These are phyloP conservation scores for Mesochorus sp. DNA, from an alignment of 2,888 invertebrate species.

Conservation along the genomic window DNA sequence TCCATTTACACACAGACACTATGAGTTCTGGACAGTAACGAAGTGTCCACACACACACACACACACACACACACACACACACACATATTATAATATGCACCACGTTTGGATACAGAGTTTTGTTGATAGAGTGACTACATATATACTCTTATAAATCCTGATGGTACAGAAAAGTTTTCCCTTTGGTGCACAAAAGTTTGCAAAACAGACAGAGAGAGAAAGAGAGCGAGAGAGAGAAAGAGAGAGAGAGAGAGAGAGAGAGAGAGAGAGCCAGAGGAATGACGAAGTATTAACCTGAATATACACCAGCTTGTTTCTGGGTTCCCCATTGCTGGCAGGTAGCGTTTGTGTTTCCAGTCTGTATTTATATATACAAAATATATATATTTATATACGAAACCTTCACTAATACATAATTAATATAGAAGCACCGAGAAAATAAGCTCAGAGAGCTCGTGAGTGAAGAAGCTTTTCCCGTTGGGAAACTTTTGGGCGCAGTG, in stretches of 20 bases:
- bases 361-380: too few species aligned
- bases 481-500: constrained; percentile 22
- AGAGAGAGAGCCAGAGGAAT: neutral
- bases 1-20: constrained; percentile 20
- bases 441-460: neutral
- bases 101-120: neutral
- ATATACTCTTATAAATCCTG: constrained; percentile 19
- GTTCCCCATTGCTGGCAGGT: neutral
- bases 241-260: neutral
- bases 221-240: neutral
- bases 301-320: constrained; percentile 8
- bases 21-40: constrained; percentile 6
- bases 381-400: neutral
- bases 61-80: constrained; percentile 1
- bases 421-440: constrained; percentile 7
- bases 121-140: neutral
- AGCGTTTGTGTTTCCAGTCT: constrained; percentile 1
- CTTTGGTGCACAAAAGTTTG: constrained; percentile 17
- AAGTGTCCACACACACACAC: neutral
- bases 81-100: neutral
- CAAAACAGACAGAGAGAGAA: neutral
- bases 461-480: constrained; percentile 12
- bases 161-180: constrained; percentile 32
- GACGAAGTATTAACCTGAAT: neutral
- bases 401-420: constrained; percentile 44